These are phyloP conservation scores for Aphrophora alni DNA, from an alignment of 2,888 invertebrate genomes.

Conservation along the genomic window DNA sequence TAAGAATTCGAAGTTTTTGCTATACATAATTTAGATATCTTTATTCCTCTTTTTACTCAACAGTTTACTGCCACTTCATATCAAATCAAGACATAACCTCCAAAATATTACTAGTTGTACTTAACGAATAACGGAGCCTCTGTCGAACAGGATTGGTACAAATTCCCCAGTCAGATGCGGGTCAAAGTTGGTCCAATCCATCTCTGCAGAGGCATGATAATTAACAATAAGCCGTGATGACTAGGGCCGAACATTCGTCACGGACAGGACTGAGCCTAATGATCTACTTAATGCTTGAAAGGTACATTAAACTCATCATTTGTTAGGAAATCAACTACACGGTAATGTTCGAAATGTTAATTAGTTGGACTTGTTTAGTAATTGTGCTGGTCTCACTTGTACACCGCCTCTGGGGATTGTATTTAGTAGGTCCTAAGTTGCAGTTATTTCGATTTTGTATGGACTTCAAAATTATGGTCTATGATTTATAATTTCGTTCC, in stretches of 20 bases:
- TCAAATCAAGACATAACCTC: too few species aligned
- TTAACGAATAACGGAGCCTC: not conserved
- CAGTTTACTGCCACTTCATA: too few species aligned
- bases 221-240: not conserved
- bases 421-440: too few species aligned
- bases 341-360: not conserved
- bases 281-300: not conserved
- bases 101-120: too few species aligned
- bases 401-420: too few species aligned
- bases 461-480: too few species aligned
- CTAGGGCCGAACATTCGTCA: not conserved
- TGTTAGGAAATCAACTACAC: not conserved
- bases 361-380: not conserved
- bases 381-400: too few species aligned
- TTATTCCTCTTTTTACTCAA: too few species aligned
- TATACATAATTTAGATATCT: too few species aligned
- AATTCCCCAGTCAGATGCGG: not conserved
- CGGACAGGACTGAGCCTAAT: not conserved
- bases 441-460: too few species aligned
- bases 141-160: not conserved
- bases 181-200: constrained; percentile 2
- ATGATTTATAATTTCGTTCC: too few species aligned
- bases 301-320: not conserved
- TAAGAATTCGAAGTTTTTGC: too few species aligned
- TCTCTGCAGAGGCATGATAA: not conserved